Base-by-base conservation (phyloP, 2,113 vertebrate genomes). In the Struthio camelus region DNA sequence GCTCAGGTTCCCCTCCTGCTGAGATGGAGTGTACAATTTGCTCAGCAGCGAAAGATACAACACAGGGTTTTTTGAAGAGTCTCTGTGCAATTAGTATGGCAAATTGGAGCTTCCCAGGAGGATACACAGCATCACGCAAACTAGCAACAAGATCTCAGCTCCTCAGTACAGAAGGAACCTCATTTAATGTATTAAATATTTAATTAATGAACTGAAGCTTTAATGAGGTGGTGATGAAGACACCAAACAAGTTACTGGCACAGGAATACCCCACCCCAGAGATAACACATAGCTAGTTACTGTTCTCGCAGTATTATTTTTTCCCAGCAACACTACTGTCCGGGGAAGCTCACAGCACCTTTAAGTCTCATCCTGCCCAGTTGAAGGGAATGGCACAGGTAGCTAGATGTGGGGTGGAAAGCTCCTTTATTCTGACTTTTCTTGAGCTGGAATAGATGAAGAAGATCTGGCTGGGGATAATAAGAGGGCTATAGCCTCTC, bases 161-260 rank as follows among this genome's bases (percentile, higher is more conserved):
- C 80, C 81, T 96, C 28, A 0, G 40, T 88, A 98, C 97, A 97
- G 97, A 97, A 96, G 85, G 95, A 97, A 97, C 90, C 64, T 95
- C 95, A 96, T 98, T 97, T 97, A 96, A 98, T 91, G 69, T 95
- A 95, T 95, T 98, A 97, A 98, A 96, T 98, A 97, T 98, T 98
- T 98, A 98, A 98, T 98, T 98, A 97, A 97, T 96, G 95, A 96
- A 94, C 96, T 90, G 94, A 96, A 96, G 94, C 91, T 96, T 98
- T 98, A 98, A 98, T 97, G 96, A 98, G 96, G 87, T 97, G 88
- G 59, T 95, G 97, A 96, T 96, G 89, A 96, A 97, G 97, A 97
- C 91, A 93, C 97, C 85, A 82, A 96, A 96, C 90, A 93, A 97
- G 96, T 97, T 95, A 96, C 75, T 69, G 92, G 93, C 86, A 91